These are phyloP conservation scores for Atrichornis clamosus DNA, from an alignment of 2,113 vertebrate species.

Conservation along the genomic window DNA sequence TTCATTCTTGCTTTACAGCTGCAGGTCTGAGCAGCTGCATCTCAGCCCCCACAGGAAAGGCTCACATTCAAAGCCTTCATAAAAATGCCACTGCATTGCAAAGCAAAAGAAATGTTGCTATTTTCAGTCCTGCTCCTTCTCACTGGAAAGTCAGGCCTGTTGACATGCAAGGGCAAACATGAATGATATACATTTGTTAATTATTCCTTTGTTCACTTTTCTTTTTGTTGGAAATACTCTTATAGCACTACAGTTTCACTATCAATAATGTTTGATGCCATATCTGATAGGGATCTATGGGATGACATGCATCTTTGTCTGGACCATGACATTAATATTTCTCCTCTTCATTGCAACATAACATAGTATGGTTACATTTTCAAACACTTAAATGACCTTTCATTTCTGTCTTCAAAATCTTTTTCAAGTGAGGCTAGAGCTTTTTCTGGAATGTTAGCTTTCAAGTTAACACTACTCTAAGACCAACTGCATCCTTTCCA, in stretches of 20 bases:
- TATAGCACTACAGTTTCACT: neutral
- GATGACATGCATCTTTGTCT: neutral
- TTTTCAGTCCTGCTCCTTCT: neutral
- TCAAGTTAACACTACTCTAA: neutral
- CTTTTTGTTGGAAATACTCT: neutral
- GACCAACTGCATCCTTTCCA: accelerated
- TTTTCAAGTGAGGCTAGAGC: neutral
- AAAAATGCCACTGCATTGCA: neutral
- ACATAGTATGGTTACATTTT: neutral
- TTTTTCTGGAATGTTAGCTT: neutral
- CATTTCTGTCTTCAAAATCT: neutral
- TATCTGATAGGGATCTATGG: neutral
- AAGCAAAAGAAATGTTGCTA: neutral
- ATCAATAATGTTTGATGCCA: neutral
- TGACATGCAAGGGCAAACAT: neutral
- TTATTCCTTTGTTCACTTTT: neutral
- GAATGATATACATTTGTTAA: neutral
- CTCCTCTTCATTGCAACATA: neutral
- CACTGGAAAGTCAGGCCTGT: neutral
- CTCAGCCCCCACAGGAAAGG: neutral
- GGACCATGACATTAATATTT: neutral
- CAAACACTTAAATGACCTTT: neutral
- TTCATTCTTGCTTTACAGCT: neutral
- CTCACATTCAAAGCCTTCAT: neutral
- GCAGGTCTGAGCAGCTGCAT: neutral